A percentile compares a stretch with the other conserved stretches of the same genome.
phyloP scores from a whole-genome alignment of 2,113 vertebrate species.

The Stigmatopora argus region DNA sequence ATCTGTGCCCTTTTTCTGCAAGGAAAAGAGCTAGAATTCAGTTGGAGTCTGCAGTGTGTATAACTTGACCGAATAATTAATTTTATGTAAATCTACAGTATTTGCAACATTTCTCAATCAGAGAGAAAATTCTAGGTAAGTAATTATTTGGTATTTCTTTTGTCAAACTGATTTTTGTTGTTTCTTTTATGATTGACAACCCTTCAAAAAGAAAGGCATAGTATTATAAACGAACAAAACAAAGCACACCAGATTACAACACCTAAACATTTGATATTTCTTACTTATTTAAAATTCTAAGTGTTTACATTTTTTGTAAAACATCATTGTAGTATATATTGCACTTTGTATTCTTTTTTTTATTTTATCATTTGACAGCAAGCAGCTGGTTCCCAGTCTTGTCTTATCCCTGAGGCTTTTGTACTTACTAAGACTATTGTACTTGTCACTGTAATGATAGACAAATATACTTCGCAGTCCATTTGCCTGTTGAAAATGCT shows the following conservation, averaged over 20 bases:
- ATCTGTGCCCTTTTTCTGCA: slow-evolving; percentile 13
- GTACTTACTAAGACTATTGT: too few relatives aligned
- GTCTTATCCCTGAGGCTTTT: too few relatives aligned
- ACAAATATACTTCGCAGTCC: not conserved
- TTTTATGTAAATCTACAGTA: not conserved
- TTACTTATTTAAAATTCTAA: too few relatives aligned
- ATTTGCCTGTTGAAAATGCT: not conserved
- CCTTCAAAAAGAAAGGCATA: not conserved
- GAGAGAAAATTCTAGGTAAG: not conserved
- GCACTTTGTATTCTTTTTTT: not conserved
- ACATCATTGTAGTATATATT: too few relatives aligned
- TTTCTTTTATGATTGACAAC: not conserved
- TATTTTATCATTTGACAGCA: not conserved
- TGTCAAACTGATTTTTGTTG: not conserved
- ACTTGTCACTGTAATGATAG: too few relatives aligned
- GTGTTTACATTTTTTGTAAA: too few relatives aligned
- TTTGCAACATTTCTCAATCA: not conserved
- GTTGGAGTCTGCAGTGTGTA: slow-evolving; percentile 17
- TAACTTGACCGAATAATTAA: not conserved
- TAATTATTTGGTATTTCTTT: not conserved
- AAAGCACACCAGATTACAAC: too few relatives aligned
- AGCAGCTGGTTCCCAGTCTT: not conserved
- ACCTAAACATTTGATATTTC: too few relatives aligned
- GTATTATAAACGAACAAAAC: not conserved
- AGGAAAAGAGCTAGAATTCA: slow-evolving; percentile 32